A percentile compares a stretch with the other conserved stretches of the same genome.
Evolutionary conservation across 2,797 vertebrate genomes (phyloP).

Genomic region (Malurus splendens): DNA sequence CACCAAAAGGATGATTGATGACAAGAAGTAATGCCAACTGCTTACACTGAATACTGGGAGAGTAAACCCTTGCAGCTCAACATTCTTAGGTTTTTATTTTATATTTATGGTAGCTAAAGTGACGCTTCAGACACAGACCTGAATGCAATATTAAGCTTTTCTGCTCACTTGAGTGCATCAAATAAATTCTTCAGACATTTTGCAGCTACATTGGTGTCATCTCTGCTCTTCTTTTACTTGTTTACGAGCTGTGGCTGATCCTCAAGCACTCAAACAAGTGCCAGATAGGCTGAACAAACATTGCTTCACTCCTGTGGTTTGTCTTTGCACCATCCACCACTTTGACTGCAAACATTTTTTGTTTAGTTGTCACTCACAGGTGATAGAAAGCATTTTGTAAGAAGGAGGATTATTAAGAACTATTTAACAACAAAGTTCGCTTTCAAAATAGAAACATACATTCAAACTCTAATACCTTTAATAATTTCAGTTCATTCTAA

Average conservation of each 20-base stretch:
- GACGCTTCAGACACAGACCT: not conserved
- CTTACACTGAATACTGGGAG: not conserved
- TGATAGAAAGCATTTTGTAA: not conserved
- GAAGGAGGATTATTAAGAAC: not conserved
- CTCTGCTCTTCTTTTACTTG: not conserved
- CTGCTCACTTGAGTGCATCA: not conserved
- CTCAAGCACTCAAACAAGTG: not conserved
- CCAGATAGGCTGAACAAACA: not conserved
- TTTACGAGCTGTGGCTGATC: not conserved
- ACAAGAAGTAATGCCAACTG: not conserved
- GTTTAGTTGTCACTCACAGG: not conserved
- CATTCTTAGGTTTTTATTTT: not conserved
- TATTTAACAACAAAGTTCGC: not conserved
- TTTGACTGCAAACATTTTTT: not conserved
- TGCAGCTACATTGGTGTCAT: not conserved
- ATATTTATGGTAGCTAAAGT: not conserved
- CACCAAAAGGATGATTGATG: not conserved
- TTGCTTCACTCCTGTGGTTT: not conserved
- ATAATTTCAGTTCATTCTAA: not conserved
- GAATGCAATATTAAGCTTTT: not conserved
- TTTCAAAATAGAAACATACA: fast-evolving
- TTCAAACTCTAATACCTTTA: not conserved
- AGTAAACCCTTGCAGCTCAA: not conserved
- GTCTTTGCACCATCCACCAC: not conserved
- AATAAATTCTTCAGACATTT: not conserved